Evolutionary conservation across 2,888 invertebrate species (phyloP), one percentile per base, ranked within the genome.

Genomic region (Mantis religiosa): DNA sequence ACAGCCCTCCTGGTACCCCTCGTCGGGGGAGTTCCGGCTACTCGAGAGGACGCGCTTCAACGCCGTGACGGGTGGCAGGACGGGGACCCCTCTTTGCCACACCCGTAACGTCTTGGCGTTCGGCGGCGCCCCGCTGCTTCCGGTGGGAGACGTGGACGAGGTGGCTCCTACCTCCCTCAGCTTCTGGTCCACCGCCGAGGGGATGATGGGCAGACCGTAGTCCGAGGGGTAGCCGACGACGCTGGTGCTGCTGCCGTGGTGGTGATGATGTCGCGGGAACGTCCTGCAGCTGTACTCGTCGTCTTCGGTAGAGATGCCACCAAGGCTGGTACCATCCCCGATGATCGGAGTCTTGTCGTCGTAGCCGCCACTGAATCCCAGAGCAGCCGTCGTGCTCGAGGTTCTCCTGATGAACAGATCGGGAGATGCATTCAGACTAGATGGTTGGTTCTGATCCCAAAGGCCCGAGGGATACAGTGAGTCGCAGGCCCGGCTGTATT

Each of bases 1-100:
- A 93, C 97, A 97, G 92, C 98, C 98, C 94, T 98, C 98, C 93
- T 98, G 98, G 93, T 98, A 98, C 90, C 97, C 97, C 93, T 98
- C 98, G 92, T 98, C 98, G 83, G 97, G 97, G 34, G 98, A 97
- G 93, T 97, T 97, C 92, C 98, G 96, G 92, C 96, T 97, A 93
- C 96, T 97, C 91, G 96, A 96, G 91, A 97, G 95, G 90, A 97
- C 97, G 91, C 97, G 96, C 93, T 98, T 98, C 91, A 97, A 95
- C 91, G 97, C 97, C 90, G 97, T 96, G 84, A 97, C 97, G 30
- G 97, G 98, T 54, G 97, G 97, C 92, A 97, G 94, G 89, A 97
- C 97, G 90, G 97, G 97, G 90, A 97, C 97, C 91, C 97, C 97
- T 91, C 97, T 96, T 93, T 97, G 97, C 97, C 97, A 97, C 91